Base-by-base conservation (phyloP, 2,113 vertebrate genomes). In the Promerops cafer region DNA sequence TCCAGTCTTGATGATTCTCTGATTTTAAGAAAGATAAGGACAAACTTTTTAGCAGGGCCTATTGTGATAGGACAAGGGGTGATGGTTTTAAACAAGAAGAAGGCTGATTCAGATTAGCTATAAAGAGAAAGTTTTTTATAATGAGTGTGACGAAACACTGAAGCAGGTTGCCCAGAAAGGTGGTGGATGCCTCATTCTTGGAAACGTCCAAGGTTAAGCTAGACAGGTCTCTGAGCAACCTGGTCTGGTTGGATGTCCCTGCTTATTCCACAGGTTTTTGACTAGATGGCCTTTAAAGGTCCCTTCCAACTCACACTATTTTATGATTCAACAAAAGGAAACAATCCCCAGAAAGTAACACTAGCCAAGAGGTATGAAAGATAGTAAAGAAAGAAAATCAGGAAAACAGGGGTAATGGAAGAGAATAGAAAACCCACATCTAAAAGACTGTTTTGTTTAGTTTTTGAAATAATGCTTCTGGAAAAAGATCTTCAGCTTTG, bases 41-140 rank as follows among this genome's bases (percentile, higher is more conserved):
- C 22, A 54, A 69, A 49, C n/a, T 16, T 90, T 42, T 54, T 13
- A 54, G 54, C 16, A 47, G 22, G 56, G 42, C 13, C n/a, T 61
- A 4, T 27, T 76, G 10, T 3, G 9, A 47, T 6, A 35, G 15
- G 21, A 47, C 0, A 3, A 61, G 8, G 10, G 8, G 14, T 40
- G 49, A 45, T 21, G 16, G 60, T 17, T 75, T 66, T 66, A 66
- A 54, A 35, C 0, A 2, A 45, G 53, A 83, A 60, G 69, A 44
- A 28, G 13, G 5, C 56, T 13, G 23, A 47, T 40, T 45, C 47
- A 82, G 47, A 35, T 49, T 7, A 49, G 21, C 16, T 42, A 16
- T 37, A 47, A 83, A 76, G 47, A 76, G 18, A 26, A 61, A 76
- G n/a, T 13, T 40, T 45, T 40, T 49, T 33, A 35, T 28, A 49